Evolutionary conservation across 2,888 invertebrate genomes (phyloP).

Genomic region (Mamestra brassicae): DNA sequence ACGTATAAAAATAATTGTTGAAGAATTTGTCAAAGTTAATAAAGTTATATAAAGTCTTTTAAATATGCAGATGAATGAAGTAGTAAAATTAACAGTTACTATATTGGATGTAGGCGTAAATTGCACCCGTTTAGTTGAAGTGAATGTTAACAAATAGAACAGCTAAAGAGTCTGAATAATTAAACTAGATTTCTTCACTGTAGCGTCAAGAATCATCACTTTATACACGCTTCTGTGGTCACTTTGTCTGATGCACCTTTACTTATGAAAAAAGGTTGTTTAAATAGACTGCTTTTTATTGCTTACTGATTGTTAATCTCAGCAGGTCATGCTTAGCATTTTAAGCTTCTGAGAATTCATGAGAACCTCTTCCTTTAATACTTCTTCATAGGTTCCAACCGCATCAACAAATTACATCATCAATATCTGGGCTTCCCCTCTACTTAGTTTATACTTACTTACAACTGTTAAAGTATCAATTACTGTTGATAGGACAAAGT

Average conservation of each 20-base stretch:
- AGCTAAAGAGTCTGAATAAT: background rate
- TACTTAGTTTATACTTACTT: background rate
- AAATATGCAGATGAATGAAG: conserved; percentile 15
- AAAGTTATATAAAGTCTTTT: conserved; percentile 23
- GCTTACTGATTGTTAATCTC: no score
- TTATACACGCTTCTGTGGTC: background rate
- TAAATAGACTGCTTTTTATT: no score
- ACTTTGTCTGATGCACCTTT: no score
- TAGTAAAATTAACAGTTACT: conserved; percentile 34
- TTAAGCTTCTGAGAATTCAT: background rate
- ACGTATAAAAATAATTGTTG: conserved; percentile 8
- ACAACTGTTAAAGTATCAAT: background rate
- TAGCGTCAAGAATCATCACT: background rate
- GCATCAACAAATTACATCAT: background rate
- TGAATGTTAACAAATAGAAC: background rate
- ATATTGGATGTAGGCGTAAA: background rate
- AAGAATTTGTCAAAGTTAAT: conserved; percentile 11
- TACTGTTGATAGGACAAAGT: conserved; percentile 20
- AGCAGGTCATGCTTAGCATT: no score
- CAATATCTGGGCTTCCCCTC: conserved; percentile 17
- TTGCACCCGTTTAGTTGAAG: background rate
- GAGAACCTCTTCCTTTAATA: background rate
- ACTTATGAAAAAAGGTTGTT: background rate
- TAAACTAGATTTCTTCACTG: background rate
- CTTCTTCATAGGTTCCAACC: background rate